Evolutionary conservation across 2,888 invertebrate species (phyloP), one percentile per base, ranked within the genome.

Genomic region (Crocallis elinguaria): DNA sequence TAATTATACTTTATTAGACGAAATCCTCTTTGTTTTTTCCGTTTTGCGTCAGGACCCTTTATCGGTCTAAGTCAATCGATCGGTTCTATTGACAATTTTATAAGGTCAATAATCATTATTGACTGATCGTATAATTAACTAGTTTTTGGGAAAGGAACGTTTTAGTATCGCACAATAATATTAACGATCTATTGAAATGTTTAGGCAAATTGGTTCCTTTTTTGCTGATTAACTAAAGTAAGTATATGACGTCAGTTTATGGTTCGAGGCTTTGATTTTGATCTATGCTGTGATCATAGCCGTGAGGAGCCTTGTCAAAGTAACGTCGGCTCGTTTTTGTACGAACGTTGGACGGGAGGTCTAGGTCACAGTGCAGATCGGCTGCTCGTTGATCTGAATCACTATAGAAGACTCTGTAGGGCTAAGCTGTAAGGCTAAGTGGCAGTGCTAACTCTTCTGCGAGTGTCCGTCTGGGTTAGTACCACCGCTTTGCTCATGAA

Each of bases 21-120:
- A 82, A 88, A 88, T 86, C 83, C 82, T 78, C 82, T 86, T 89
- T 87, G 86, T 88, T 86, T 86, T 87, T 86, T 84, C 69, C 64
- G 73, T 69, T 76, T 64, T 48, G 44, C 49, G 39, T 9, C 60
- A 67, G 66, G 67, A 65, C 74, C 79, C 82, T 86, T 88, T 84
- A 81, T 82, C 69, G 58, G 49, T 27, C 58, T 13, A 9, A 21
- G 13, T 23, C 44, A 16, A 36, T 27, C 43, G 39, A 80, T 88
- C 90, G 90, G 89, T 75, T 35, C 79, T 75, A 90, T 90, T 89
- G 88, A 88, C 79, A 87, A 90, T 91, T 91, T 85, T 90, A 85
- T 77, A 87, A 86, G 88, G 84, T 80, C 88, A 87, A 89, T 91
- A 86, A 84, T 84, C 77, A 86, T 87, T 84, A 89, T 89, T 84